These are phyloP conservation scores for Capreolus pygargus DNA, from an alignment of 2,113 vertebrate species.

Conservation along the genomic window DNA sequence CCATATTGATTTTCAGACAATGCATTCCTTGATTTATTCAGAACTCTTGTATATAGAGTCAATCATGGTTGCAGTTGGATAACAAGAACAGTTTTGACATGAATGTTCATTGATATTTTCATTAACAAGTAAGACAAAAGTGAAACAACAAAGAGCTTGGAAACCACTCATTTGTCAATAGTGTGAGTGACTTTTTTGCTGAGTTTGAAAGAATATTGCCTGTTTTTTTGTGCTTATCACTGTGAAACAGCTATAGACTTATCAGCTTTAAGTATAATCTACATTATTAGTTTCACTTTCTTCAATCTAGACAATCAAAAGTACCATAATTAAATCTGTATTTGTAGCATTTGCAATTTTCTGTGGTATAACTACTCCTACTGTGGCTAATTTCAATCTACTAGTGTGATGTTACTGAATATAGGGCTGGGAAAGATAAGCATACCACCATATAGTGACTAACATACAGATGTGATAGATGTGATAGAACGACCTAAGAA, in stretches of 20 bases:
- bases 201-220: not conserved
- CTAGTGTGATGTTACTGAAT: not conserved
- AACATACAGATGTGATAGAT: no score
- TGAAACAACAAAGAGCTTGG: not conserved
- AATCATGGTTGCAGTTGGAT: not conserved
- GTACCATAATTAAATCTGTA: not conserved
- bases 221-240: not conserved
- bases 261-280: not conserved
- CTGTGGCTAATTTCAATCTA: not conserved
- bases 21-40: not conserved
- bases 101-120: not conserved
- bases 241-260: not conserved
- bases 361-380: not conserved
- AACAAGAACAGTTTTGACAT: not conserved
- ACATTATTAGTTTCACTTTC: not conserved
- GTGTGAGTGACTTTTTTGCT: not conserved
- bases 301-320: not conserved
- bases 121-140: constrained; percentile 2
- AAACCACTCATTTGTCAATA: not conserved
- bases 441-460: not conserved
- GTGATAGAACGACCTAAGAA: not conserved
- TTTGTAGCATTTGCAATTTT: not conserved
- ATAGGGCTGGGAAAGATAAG: not conserved
- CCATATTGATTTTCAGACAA: not conserved
- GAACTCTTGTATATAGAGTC: not conserved